Evolutionary conservation across 2,113 vertebrate species (phyloP).

Genomic region (Geococcyx californianus): DNA sequence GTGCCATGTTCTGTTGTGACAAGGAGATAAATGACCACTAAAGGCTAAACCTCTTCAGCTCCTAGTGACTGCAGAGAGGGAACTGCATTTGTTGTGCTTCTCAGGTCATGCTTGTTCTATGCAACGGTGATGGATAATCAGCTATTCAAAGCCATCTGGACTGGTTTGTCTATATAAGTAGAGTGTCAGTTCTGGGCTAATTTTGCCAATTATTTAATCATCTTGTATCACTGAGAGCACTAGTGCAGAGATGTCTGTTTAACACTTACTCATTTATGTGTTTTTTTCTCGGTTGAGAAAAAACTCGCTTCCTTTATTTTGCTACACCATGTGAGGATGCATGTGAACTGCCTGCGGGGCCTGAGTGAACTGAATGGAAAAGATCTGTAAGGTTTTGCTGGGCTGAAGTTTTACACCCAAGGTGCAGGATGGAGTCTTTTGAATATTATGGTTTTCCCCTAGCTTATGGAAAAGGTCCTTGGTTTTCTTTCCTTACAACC

Average conservation of each 20-base stretch:
- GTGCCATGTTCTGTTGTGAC: background rate
- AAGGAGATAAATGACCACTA: background rate
- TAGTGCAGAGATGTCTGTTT: background rate
- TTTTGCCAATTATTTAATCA: background rate
- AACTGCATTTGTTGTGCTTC: background rate
- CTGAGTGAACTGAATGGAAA: background rate
- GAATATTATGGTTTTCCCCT: background rate
- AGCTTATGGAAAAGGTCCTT: background rate
- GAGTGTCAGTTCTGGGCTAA: background rate
- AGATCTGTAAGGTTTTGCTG: background rate
- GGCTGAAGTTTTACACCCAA: background rate
- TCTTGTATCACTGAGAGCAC: background rate
- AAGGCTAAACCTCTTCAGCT: background rate
- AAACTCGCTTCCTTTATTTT: background rate
- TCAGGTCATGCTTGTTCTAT: background rate
- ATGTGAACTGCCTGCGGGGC: background rate
- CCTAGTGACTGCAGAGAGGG: background rate
- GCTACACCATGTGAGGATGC: background rate
- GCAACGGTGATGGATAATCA: background rate
- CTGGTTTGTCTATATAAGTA: background rate
- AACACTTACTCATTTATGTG: background rate
- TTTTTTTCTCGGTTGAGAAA: background rate
- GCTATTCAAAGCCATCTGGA: constrained; percentile 32
- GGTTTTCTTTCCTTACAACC: background rate
- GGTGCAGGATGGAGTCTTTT: rapidly evolving